Conservation (phyloP, 2,888 invertebrate genomes). For the Napeogenes inachia region DNA sequence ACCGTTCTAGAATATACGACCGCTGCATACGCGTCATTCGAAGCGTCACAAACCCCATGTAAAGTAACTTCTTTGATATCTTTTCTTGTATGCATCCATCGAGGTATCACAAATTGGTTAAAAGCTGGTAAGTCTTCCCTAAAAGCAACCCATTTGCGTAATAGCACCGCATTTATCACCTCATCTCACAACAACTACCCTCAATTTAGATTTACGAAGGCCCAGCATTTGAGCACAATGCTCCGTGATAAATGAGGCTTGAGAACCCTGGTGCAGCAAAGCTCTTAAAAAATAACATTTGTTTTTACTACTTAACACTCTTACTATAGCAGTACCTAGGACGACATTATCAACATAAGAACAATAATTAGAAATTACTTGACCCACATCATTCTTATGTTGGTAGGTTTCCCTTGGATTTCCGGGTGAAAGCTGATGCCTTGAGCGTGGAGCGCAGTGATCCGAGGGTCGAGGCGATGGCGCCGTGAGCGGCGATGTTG, state of each 20-base stretch:
- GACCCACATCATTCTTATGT: not conserved
- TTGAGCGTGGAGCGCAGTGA: no score
- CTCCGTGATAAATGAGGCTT: constrained; percentile 30
- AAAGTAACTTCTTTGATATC: not conserved
- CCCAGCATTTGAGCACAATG: constrained; percentile 17
- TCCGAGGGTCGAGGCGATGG: no score
- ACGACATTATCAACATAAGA: constrained; percentile 18
- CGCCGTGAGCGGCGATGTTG: no score
- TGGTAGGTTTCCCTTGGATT: not conserved
- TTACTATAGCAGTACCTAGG: constrained; percentile 27
- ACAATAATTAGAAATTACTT: constrained; percentile 6
- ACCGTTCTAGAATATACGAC: not conserved
- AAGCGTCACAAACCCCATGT: constrained; percentile 6
- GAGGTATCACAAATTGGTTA: constrained; percentile 9
- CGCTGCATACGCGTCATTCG: not conserved
- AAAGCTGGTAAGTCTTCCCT: constrained; percentile 6
- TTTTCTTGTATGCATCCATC: constrained; percentile 13
- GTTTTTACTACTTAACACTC: constrained; percentile 16
- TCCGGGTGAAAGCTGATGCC: no score
- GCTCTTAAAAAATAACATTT: constrained; percentile 23
- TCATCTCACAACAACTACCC: constrained; percentile 27
- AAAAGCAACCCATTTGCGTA: constrained; percentile 9
- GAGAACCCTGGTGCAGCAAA: constrained; percentile 31
- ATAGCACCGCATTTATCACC: constrained; percentile 7
- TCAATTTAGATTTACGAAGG: constrained; percentile 22